phyloP scores from a whole-genome alignment of 2,888 invertebrate genomes.

The Allygus modestus region DNA sequence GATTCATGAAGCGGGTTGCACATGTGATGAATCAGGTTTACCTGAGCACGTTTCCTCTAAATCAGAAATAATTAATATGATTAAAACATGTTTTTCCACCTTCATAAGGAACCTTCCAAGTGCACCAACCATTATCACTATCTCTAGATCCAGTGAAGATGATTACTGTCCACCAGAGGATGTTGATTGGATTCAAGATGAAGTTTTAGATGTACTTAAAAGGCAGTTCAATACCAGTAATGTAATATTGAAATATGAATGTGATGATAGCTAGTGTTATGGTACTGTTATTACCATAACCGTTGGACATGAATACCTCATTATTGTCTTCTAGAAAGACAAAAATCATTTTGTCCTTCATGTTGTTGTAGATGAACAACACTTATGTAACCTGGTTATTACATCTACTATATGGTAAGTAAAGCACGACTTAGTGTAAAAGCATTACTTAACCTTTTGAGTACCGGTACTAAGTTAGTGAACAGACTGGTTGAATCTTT shows the following conservation, averaged over 20 bases:
- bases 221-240: conserved; percentile 72
- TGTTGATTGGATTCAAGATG: conserved; percentile 87
- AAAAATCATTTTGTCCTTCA: no score
- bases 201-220: conserved; percentile 80
- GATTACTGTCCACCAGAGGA: conserved; percentile 93
- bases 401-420: no score
- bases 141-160: conserved; percentile 91
- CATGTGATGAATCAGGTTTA: conserved; percentile 89
- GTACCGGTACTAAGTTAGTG: no score
- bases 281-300: no score
- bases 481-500: no score
- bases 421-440: no score
- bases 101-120: conserved; percentile 80
- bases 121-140: conserved; percentile 85
- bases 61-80: conserved; percentile 81
- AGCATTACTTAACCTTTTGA: no score
- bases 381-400: no score
- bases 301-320: not conserved
- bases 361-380: no score
- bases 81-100: conserved; percentile 78
- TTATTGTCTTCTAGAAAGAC: not conserved
- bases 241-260: conserved; percentile 37
- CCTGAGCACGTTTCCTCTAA: conserved; percentile 89
- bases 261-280: conserved; percentile 18
- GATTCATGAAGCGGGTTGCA: conserved; percentile 92